Conservation (phyloP, 2,113 vertebrate species). For the Eclectus roratus region DNA sequence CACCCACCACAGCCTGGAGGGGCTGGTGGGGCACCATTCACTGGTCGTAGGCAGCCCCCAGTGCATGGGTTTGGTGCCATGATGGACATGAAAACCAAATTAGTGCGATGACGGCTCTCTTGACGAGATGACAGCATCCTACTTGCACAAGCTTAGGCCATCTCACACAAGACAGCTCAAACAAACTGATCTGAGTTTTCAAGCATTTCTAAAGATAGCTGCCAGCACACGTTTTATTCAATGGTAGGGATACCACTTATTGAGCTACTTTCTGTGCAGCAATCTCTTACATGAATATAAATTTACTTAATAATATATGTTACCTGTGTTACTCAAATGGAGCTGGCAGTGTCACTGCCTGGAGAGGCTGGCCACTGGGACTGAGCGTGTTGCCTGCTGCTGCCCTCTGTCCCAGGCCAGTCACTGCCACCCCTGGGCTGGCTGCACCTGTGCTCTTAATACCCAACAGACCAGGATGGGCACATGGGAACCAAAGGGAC, state of each 20-base stretch:
- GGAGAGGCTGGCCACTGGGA: not conserved
- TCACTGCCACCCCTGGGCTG: not conserved
- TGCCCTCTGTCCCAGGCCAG: not conserved
- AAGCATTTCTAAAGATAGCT: not conserved
- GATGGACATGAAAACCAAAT: not conserved
- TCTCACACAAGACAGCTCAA: not conserved
- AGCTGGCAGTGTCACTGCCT: rapidly evolving
- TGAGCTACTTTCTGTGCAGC: not conserved
- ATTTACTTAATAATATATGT: not conserved
- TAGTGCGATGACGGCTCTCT: not conserved
- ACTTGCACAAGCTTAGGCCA: rapidly evolving
- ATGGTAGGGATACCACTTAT: not conserved
- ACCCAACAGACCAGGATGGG: not conserved
- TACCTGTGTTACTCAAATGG: not conserved
- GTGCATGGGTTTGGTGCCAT: not conserved
- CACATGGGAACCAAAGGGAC: not conserved
- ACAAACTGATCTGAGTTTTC: not conserved
- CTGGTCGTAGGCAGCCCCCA: not conserved
- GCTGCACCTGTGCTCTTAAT: rapidly evolving
- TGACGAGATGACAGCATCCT: not conserved
- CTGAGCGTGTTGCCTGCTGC: rapidly evolving
- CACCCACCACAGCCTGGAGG: rapidly evolving
- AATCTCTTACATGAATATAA: not conserved
- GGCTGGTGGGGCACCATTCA: too few species aligned
- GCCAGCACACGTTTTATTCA: not conserved